Conservation (phyloP, 2,113 vertebrate species). For the Kryptolebias marmoratus region DNA sequence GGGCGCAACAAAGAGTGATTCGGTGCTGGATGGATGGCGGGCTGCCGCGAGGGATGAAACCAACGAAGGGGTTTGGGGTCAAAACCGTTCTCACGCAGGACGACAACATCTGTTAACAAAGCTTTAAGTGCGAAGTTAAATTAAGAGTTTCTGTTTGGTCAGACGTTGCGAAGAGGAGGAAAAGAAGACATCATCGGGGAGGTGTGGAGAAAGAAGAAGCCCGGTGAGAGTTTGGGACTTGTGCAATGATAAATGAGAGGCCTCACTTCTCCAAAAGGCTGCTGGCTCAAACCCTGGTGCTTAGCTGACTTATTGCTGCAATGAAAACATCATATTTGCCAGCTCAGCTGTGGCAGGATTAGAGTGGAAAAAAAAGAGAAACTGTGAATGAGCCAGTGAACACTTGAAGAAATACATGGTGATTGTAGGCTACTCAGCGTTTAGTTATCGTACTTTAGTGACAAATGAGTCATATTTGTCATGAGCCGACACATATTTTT, state of each 20-base stretch:
- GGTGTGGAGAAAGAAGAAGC: constrained; percentile 19
- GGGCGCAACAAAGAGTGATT: constrained; percentile 8
- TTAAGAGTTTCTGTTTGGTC: constrained; percentile 6
- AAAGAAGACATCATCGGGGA: constrained; percentile 5
- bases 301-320: constrained; percentile 41
- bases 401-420: constrained; percentile 23
- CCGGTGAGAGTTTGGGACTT: constrained; percentile 32
- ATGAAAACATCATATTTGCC: constrained; percentile 36
- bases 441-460: no score
- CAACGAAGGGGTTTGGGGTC: constrained; percentile 4
- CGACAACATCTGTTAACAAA: background rate
- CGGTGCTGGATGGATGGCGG: constrained; percentile 11
- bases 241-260: constrained; percentile 26
- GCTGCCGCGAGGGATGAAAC: constrained; percentile 14
- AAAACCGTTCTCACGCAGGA: background rate
- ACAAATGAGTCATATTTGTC: no score
- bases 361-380: constrained; percentile 17
- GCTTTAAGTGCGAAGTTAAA: constrained; percentile 11
- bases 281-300: constrained; percentile 34
- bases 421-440: constrained; percentile 16
- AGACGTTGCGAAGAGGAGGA: background rate
- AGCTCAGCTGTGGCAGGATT: constrained; percentile 47
- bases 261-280: constrained; percentile 41
- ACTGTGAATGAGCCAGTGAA: constrained; percentile 22
- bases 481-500: no score